These are phyloP conservation scores for Clarias magur DNA, from an alignment of 2,113 vertebrate genomes.

Conservation along the genomic window DNA sequence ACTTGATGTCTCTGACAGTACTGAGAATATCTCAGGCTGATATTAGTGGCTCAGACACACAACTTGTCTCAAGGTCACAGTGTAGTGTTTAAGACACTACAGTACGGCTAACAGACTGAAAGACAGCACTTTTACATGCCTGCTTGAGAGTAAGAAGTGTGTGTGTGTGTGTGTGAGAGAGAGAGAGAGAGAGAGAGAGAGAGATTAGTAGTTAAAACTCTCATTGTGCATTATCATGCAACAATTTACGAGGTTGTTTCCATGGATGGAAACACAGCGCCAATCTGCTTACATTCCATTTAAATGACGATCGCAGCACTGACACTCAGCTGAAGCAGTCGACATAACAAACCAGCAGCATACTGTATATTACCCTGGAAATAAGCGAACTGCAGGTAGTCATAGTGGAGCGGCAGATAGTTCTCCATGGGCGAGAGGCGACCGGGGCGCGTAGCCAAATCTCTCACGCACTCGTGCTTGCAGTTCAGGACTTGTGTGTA, in stretches of 20 bases:
- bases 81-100: too few species aligned
- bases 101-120: neutral
- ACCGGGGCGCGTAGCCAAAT: slow-evolving; percentile 88
- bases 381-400: slow-evolving; percentile 95
- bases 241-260: neutral
- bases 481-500: slow-evolving; percentile 91
- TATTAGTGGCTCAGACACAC: neutral
- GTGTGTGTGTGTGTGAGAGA: neutral
- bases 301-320: slow-evolving; percentile 51
- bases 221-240: neutral
- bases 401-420: slow-evolving; percentile 92
- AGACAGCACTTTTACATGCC: neutral
- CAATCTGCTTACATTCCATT: slow-evolving; percentile 54
- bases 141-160: neutral
- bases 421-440: slow-evolving; percentile 92
- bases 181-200: slow-evolving; percentile 5
- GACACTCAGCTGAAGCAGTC: slow-evolving; percentile 50
- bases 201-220: neutral
- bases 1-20: neutral
- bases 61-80: neutral
- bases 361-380: slow-evolving; percentile 79
- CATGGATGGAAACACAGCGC: neutral
- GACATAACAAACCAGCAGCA: slow-evolving; percentile 41
- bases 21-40: neutral
- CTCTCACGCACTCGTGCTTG: slow-evolving; percentile 89